phyloP scores from a whole-genome alignment of 2,888 invertebrate genomes.

The Andrena dorsata region DNA sequence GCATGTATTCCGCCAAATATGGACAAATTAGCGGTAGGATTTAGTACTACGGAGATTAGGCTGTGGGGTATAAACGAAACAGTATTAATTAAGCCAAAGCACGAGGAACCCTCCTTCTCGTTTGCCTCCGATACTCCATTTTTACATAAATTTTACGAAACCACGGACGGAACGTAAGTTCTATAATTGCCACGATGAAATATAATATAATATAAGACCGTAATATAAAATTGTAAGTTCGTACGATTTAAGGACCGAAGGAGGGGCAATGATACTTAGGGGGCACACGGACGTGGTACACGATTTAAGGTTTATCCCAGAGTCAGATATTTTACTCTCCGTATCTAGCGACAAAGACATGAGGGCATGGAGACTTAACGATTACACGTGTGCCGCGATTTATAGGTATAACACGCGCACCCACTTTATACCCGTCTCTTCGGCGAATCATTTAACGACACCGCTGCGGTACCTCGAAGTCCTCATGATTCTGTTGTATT shows the following conservation, averaged over 20 bases:
- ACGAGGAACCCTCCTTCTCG: conserved; percentile 84
- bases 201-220: background rate
- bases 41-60: conserved; percentile 89
- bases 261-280: conserved; percentile 88
- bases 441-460: background rate
- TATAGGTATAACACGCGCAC: conserved; percentile 86
- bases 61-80: conserved; percentile 88
- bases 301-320: conserved; percentile 88
- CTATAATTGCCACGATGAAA: background rate
- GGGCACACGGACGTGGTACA: conserved; percentile 92
- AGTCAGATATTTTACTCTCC: conserved; percentile 89
- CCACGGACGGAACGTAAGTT: conserved; percentile 86
- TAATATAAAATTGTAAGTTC: conserved; percentile 9
- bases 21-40: conserved; percentile 90
- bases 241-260: conserved; percentile 84
- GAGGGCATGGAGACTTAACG: conserved; percentile 91
- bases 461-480: too few species aligned
- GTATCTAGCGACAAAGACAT: conserved; percentile 92
- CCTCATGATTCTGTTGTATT: background rate
- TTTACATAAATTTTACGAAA: conserved; percentile 74
- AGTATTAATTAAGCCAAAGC: conserved; percentile 81
- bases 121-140: conserved; percentile 86
- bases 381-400: conserved; percentile 89
- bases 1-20: conserved; percentile 88
- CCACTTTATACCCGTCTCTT: conserved; percentile 1